Conservation (phyloP, 2,888 invertebrate species). For the Syritta pipiens region DNA sequence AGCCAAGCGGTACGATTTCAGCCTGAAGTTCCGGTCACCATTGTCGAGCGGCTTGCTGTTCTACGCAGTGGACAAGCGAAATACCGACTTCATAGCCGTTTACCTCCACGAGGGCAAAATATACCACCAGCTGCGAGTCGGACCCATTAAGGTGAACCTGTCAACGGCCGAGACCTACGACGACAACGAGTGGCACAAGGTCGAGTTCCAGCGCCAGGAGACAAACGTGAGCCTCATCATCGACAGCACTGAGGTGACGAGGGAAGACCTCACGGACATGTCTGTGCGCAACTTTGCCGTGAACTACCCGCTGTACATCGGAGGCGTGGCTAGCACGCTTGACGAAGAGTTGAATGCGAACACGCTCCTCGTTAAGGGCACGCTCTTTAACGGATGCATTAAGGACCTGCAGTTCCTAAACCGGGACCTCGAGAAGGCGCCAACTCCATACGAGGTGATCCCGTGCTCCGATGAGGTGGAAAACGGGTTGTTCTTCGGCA, state of each 20-base stretch:
- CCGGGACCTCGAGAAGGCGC: conserved; percentile 83
- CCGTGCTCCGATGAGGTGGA: conserved; percentile 91
- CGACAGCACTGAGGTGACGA: conserved; percentile 71
- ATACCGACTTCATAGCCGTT: conserved; percentile 86
- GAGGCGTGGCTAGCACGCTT: conserved; percentile 84
- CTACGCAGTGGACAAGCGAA: conserved; percentile 85
- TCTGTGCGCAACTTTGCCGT: conserved; percentile 82
- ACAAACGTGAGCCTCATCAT: conserved; percentile 81
- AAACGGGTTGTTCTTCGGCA: conserved; percentile 90
- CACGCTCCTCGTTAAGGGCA: conserved; percentile 74
- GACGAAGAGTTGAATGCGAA: conserved; percentile 79
- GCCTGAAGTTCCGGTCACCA: conserved; percentile 87
- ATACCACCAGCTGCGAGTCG: conserved; percentile 83
- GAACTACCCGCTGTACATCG: conserved; percentile 87
- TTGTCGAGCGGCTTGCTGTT: conserved; percentile 90
- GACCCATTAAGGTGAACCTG: conserved; percentile 83
- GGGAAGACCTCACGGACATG: conserved; percentile 82
- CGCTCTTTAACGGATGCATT: conserved; percentile 91
- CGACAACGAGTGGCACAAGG: conserved; percentile 90
- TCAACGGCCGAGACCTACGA: conserved; percentile 82
- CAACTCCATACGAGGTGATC: conserved; percentile 83
- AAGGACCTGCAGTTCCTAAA: conserved; percentile 87
- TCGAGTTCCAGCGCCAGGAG: conserved; percentile 84
- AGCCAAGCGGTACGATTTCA: conserved; percentile 85
- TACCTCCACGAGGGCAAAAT: conserved; percentile 88